Evolutionary conservation across 2,888 invertebrate genomes (phyloP).

Genomic region (Pyrrhia umbra): DNA sequence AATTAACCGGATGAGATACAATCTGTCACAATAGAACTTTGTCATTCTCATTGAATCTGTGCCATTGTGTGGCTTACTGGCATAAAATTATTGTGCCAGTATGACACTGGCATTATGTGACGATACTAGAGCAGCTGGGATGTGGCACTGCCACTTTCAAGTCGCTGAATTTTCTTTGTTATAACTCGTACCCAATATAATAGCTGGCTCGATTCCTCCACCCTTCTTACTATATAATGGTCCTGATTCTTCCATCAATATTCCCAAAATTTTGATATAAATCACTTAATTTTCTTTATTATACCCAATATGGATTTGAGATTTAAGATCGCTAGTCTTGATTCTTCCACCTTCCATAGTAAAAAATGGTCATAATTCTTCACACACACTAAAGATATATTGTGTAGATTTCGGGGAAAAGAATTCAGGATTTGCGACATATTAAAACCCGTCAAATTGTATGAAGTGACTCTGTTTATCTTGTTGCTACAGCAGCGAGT

Average conservation of each 20-base stretch:
- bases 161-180: neutral
- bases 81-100: slow-evolving; percentile 45
- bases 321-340: too few relatives aligned
- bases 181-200: neutral
- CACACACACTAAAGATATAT: neutral
- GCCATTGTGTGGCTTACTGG: slow-evolving; percentile 69
- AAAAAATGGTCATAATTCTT: too few relatives aligned
- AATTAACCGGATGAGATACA: slow-evolving; percentile 73
- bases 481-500: neutral
- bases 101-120: slow-evolving; percentile 15
- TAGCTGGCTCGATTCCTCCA: neutral
- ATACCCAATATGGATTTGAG: neutral
- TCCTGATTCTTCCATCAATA: too few relatives aligned
- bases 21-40: slow-evolving; percentile 69
- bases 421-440: neutral
- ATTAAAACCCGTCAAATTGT: neutral
- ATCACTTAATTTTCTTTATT: too few relatives aligned
- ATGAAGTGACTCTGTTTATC: neutral
- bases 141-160: slow-evolving; percentile 15
- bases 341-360: neutral
- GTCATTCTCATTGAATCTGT: slow-evolving; percentile 68
- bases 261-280: too few relatives aligned
- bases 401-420: neutral
- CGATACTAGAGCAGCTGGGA: slow-evolving; percentile 35
- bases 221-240: neutral